Conservation (phyloP, 2,888 invertebrate genomes). For the Sphaeridia pumilis region DNA sequence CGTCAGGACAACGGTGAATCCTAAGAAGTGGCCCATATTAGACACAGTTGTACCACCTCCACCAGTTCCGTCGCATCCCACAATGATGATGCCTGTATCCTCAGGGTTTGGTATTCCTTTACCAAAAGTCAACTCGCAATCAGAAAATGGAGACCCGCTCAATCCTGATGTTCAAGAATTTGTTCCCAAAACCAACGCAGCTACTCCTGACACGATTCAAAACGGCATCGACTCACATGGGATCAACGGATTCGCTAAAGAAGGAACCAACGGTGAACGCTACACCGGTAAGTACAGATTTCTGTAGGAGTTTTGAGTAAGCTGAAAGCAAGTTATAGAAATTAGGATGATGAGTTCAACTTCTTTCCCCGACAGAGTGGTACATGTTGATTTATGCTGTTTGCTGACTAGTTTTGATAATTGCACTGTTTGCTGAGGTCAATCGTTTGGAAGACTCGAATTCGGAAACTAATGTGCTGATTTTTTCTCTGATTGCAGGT, state of each 20-base stretch:
- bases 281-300: too few species aligned
- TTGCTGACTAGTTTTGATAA: not conserved
- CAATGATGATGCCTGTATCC: conserved; percentile 14
- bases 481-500: not conserved
- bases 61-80: conserved; percentile 1
- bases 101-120: conserved; percentile 9
- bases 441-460: not conserved
- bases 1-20: conserved; percentile 61
- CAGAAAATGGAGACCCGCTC: conserved; percentile 46
- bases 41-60: conserved; percentile 4
- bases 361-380: conserved; percentile 5
- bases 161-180: conserved; percentile 82
- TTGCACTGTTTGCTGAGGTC: not conserved
- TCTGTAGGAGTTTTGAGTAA: too few species aligned
- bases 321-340: too few species aligned
- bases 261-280: too few species aligned
- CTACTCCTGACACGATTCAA: not conserved
- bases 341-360: conserved; percentile 1
- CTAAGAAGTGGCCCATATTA: conserved; percentile 73
- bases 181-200: conserved; percentile 40
- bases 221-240: too few species aligned
- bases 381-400: not conserved
- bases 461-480: not conserved
- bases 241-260: too few species aligned
- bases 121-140: conserved; percentile 3